phyloP scores from a whole-genome alignment of 2,113 vertebrate species.

The Cinclus mexicanus region DNA sequence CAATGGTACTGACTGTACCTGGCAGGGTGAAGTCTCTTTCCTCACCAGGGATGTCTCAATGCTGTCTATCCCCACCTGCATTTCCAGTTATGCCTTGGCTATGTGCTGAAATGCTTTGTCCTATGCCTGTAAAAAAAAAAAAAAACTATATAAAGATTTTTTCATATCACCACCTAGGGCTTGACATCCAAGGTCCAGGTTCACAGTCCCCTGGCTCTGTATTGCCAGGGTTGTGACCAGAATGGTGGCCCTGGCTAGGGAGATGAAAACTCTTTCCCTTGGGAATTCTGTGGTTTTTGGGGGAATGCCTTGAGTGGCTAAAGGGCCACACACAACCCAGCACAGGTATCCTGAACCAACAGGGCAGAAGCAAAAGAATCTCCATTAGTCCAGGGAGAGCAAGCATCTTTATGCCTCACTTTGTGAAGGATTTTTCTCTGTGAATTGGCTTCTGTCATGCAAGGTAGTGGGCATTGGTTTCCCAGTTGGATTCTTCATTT shows the following conservation, averaged over 20 bases:
- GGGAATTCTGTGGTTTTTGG: not conserved
- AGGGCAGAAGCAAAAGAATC: not conserved
- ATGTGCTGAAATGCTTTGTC: not conserved
- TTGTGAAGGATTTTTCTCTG: not conserved
- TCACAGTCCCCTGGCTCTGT: not conserved
- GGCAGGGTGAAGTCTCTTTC: not conserved
- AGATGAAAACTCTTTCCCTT: not conserved
- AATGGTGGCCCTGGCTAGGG: not conserved
- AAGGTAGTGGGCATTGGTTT: not conserved
- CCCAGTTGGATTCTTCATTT: slow-evolving; percentile 29
- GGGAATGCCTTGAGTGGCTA: accelerated
- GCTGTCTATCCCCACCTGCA: not conserved
- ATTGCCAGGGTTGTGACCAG: not conserved
- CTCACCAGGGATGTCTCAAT: not conserved
- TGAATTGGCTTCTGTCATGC: not conserved
- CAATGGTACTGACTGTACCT: accelerated
- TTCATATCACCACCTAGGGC: not conserved
- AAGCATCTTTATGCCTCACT: not conserved
- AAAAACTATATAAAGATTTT: not conserved
- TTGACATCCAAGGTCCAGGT: not conserved
- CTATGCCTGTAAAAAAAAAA: not conserved
- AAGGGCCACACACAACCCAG: not conserved
- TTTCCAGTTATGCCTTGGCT: not conserved
- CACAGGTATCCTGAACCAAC: not conserved
- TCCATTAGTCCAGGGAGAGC: not conserved